Percentiles rank a stretch among this genome's conserved stretches.
These are phyloP conservation scores for Thalassarche chlororhynchos DNA, from an alignment of 2,113 vertebrate genomes.

Conservation along the genomic window DNA sequence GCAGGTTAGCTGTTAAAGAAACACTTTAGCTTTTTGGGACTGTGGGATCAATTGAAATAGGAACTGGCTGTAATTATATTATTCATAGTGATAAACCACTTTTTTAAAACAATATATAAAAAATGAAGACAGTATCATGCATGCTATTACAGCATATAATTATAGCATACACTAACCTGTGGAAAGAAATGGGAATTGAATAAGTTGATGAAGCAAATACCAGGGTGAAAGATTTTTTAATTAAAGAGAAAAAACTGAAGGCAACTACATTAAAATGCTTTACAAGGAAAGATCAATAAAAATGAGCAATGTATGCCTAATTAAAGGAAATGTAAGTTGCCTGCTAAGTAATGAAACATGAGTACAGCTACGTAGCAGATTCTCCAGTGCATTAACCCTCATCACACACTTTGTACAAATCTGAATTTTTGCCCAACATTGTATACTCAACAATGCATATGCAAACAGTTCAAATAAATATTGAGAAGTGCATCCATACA, in stretches of 20 bases:
- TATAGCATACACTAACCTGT: neutral
- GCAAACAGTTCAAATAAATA: neutral
- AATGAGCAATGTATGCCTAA: neutral
- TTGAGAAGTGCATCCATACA: neutral
- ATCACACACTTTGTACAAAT: neutral
- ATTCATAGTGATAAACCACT: neutral
- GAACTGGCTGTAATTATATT: neutral
- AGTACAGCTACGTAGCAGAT: neutral
- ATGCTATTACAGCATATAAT: neutral
- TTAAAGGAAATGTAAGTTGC: neutral
- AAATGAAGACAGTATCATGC: neutral
- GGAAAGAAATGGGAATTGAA: neutral
- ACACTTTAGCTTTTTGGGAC: neutral
- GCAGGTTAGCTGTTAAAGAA: neutral
- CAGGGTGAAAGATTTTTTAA: neutral
- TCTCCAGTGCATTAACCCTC: neutral
- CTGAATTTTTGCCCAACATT: neutral
- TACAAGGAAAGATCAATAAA: neutral
- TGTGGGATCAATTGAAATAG: neutral
- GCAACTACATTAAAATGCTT: neutral
- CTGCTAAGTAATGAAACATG: neutral
- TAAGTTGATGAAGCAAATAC: neutral
- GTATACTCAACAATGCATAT: neutral
- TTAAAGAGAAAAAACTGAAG: neutral
- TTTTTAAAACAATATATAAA: neutral